Base-by-base conservation (phyloP, 1,140 invertebrate genomes). In the Papilio xuthus region DNA sequence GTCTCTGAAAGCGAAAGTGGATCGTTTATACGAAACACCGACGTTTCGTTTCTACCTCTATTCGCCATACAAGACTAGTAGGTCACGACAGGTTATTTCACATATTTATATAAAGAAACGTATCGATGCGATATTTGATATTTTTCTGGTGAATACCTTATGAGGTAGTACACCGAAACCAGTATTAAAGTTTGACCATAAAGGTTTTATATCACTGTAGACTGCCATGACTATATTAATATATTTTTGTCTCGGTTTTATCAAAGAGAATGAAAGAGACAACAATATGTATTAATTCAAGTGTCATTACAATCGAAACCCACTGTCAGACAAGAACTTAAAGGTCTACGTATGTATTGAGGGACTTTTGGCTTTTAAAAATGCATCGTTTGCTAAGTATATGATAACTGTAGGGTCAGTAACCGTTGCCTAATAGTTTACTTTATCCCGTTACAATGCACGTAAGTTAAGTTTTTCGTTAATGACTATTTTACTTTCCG, bases 371-470 rank as follows among this genome's bases (percentile, higher is more conserved):
- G 26, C 56, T 67, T 20, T 67, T 15, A 67, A 13, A 20, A 37
- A 71, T 73, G 42, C 13, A 73, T 41, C 78, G 77, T 80, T 50
- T 79, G 80, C 71, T 78, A 78, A 81, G 60, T 26, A 60, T 53
- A 72, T 73, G 80, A 79, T 79, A 78, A 79, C 79, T 79, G 75
- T 44, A 15, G n/a, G 71, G 71, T 73, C 71, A 47, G n/a, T 50
- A 79, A 75, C 56, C 75, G 76, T 44, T 37, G 4, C 44, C 28
- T 8, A 44, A 78, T 42, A 60, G 71, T 77, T 60, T 47, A 53
- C 32, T 76, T 44, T 63, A 63, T 81, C 53, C 56, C 63, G 73
- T 76, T 73, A 73, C 20, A n/a, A 50, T 47, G 41, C 2, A 47
- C 42, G 1, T 44, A 50, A 26, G 71, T 73, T 23, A 72, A 7